These are phyloP conservation scores for Parnassius mnemosyne DNA, from an alignment of 2,888 invertebrate species.

Conservation along the genomic window DNA sequence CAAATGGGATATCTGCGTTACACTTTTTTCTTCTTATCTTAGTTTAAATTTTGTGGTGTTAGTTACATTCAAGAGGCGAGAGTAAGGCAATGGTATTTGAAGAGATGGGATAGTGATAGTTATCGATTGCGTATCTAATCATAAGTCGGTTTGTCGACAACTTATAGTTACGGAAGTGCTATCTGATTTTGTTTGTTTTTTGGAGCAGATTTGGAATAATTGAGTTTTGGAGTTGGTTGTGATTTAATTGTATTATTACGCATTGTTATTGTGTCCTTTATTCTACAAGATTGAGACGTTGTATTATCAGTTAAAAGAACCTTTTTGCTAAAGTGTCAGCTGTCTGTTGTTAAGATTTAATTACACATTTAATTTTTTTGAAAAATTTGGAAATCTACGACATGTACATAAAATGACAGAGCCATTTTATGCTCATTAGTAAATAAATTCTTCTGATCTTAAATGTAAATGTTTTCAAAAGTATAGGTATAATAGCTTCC, in stretches of 20 bases:
- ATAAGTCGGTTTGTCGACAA: conserved; percentile 51
- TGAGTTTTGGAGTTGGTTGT: conserved; percentile 40
- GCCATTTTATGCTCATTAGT: too few relatives aligned
- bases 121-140: conserved; percentile 50
- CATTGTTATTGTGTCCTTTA: conserved; percentile 12
- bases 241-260: conserved; percentile 36
- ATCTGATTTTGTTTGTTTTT: too few relatives aligned
- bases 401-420: too few relatives aligned
- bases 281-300: conserved; percentile 1
- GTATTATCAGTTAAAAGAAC: not conserved
- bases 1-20: conserved; percentile 21
- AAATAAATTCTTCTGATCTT: too few relatives aligned
- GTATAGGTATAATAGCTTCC: too few relatives aligned
- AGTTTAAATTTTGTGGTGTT: conserved; percentile 45
- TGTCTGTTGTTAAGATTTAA: too few relatives aligned
- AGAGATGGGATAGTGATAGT: conserved; percentile 26
- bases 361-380: too few relatives aligned
- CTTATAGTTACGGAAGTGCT: conserved; percentile 46
- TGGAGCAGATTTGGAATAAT: conserved; percentile 53
- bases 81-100: conserved; percentile 30
- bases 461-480: too few relatives aligned
- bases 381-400: too few relatives aligned
- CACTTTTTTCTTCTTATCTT: conserved; percentile 53
- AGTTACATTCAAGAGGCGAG: conserved; percentile 51
- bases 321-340: not conserved